These are phyloP conservation scores for Salarias fasciatus DNA, from an alignment of 2,797 vertebrate genomes.

Conservation along the genomic window DNA sequence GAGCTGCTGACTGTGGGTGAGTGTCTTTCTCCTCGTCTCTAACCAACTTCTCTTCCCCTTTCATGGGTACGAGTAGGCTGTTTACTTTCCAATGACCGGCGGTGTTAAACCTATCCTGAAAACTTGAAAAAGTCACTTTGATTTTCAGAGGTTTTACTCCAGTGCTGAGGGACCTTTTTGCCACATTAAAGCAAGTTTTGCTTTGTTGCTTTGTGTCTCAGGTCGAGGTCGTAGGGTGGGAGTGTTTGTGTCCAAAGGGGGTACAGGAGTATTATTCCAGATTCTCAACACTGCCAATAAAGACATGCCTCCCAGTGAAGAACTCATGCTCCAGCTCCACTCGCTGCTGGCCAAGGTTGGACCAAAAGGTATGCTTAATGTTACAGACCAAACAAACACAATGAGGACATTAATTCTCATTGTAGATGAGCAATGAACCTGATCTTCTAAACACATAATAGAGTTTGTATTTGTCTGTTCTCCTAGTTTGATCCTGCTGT, in stretches of 20 bases:
- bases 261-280: constrained; percentile 92
- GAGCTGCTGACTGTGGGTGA: constrained; percentile 93
- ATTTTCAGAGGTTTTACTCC: not conserved
- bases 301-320: constrained; percentile 89
- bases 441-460: too few species aligned
- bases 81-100: not conserved
- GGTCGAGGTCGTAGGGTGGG: constrained; percentile 90
- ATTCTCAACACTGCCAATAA: constrained; percentile 88
- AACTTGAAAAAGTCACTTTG: too few species aligned
- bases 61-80: not conserved
- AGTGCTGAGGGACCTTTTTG: constrained; percentile 4
- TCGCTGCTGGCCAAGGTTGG: constrained; percentile 94
- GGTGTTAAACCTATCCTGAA: not conserved
- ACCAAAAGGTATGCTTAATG: constrained; percentile 87
- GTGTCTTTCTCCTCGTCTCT: constrained; percentile 46
- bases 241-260: constrained; percentile 92
- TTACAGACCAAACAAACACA: too few species aligned
- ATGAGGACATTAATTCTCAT: too few species aligned
- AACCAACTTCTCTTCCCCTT: not conserved
- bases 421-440: too few species aligned
- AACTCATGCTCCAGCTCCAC: constrained; percentile 94
- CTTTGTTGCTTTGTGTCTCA: constrained; percentile 58
- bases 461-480: too few species aligned
- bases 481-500: too few species aligned
- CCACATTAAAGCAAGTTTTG: constrained; percentile 25